A percentile compares a stretch with the other conserved stretches of the same genome.
phyloP scores from a whole-genome alignment of 2,888 invertebrate genomes.

The Cosmia trapezina region DNA sequence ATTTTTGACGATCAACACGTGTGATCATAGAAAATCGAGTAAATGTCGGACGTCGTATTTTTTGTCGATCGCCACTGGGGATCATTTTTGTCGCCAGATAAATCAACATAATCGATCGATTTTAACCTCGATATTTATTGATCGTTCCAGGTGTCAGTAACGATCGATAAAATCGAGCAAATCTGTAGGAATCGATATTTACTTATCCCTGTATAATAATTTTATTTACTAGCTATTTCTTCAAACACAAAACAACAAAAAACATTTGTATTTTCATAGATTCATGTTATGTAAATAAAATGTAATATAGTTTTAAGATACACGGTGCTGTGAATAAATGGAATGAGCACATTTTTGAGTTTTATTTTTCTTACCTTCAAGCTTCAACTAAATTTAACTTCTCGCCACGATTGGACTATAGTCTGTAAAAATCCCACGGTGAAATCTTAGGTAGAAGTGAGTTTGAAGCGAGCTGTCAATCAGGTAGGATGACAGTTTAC shows the following conservation, averaged over 20 bases:
- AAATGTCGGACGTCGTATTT: background rate
- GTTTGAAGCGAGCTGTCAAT: too few species aligned
- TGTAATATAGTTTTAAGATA: slow-evolving; percentile 45
- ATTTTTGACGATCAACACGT: background rate
- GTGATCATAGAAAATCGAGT: background rate
- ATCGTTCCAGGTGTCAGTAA: background rate
- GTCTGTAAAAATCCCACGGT: too few species aligned
- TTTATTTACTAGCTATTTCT: background rate
- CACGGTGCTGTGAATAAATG: slow-evolving; percentile 65
- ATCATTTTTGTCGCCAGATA: background rate
- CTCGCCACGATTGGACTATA: too few species aligned
- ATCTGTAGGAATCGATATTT: background rate
- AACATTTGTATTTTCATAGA: slow-evolving; percentile 32
- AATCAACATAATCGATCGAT: background rate
- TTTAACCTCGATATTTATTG: background rate
- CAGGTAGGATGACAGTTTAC: too few species aligned
- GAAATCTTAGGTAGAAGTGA: too few species aligned
- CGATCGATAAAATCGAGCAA: background rate
- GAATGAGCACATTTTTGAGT: slow-evolving; percentile 52
- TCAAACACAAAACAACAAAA: slow-evolving; percentile 12
- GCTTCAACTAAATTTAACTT: too few species aligned
- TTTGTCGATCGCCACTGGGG: background rate
- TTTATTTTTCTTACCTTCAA: slow-evolving; percentile 15
- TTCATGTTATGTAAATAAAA: slow-evolving; percentile 23
- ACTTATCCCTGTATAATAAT: background rate